Conservation (phyloP, 2,888 invertebrate species). For the Ectemnius continuus region DNA sequence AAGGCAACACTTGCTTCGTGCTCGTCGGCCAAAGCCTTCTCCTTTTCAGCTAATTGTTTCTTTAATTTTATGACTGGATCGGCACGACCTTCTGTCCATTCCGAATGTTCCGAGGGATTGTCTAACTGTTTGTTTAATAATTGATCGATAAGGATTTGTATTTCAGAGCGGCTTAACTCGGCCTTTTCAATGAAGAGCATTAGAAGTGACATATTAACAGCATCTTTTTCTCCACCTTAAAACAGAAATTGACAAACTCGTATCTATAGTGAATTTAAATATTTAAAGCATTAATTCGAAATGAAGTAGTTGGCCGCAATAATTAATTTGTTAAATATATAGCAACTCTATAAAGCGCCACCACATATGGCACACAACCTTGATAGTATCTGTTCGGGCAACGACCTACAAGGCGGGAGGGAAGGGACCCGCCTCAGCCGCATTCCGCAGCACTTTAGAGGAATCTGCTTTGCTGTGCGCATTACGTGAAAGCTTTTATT, state of each 20-base stretch:
- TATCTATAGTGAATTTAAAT: slow-evolving; percentile 3
- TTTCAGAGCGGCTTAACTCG: slow-evolving; percentile 90
- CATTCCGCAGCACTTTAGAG: slow-evolving; percentile 61
- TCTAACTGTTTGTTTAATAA: slow-evolving; percentile 93
- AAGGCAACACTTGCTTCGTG: slow-evolving; percentile 87
- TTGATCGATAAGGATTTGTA: slow-evolving; percentile 93
- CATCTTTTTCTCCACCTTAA: slow-evolving; percentile 84
- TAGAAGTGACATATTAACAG: slow-evolving; percentile 84
- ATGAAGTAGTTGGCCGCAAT: slow-evolving; percentile 2
- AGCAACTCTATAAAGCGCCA: slow-evolving; percentile 14
- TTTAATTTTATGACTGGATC: slow-evolving; percentile 92
- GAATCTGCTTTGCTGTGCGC: slow-evolving; percentile 53
- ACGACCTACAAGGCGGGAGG: slow-evolving; percentile 56
- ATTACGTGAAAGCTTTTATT: no score
- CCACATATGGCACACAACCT: slow-evolving; percentile 50
- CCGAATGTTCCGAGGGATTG: slow-evolving; percentile 85
- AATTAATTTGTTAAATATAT: slow-evolving; percentile 11
- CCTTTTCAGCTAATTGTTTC: slow-evolving; percentile 93
- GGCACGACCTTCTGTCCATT: slow-evolving; percentile 92
- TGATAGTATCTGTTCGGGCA: slow-evolving; percentile 56
- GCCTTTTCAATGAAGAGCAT: slow-evolving; percentile 89
- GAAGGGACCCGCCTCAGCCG: slow-evolving; percentile 62
- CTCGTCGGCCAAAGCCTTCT: slow-evolving; percentile 86
- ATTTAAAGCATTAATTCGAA: slow-evolving; percentile 2
- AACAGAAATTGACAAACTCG: slow-evolving; percentile 18